Evolutionary conservation across 2,888 invertebrate species (phyloP), one percentile per base, ranked within the genome.

Genomic region (Spodoptera exigua): DNA sequence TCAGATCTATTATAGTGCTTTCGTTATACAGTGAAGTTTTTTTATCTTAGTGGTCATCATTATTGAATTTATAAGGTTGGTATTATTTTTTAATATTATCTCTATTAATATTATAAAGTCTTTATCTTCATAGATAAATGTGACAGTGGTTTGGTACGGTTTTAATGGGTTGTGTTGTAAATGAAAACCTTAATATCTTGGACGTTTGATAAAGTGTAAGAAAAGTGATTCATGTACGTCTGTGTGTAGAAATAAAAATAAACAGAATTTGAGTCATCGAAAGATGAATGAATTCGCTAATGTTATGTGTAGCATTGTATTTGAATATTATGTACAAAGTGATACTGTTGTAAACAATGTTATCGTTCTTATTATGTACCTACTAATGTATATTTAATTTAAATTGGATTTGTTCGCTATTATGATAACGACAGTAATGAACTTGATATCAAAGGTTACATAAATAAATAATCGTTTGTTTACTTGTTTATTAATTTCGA

Each of bases 141-240:
- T 88, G 89, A 90, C 90, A 89, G 90, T 91, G 91, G 86, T 88
- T 89, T 87, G 84, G 85, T 78, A 71, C 52, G 61, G 47, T 63
- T 76, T 61, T 62, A 63, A 55, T 52, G 47, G 21, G 18, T 49
- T 17, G 1, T 49, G 54, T 44, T 70, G 53, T 61, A 45, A 1
- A 51, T 54, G 32, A 18, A 43, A 52, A 60, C 14, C 32, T 63
- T 48, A 12, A 10, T 41, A 56, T 48, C 39, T 44, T 35, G 27
- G 5, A 17, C 34, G 9, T 10, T 39, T n/a, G 39, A 39, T 53
- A 27, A 36, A 44, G 13, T 54, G 37, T 37, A 27, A 55, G 40
- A 47, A 5, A 9, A 44, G 37, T 68, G 69, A 72, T 52, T 72
- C 71, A 78, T 69, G 21, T 49, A 55, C 37, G 18, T 43, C n/a